phyloP scores from a whole-genome alignment of 2,888 invertebrate genomes.

The Volucella inanis region DNA sequence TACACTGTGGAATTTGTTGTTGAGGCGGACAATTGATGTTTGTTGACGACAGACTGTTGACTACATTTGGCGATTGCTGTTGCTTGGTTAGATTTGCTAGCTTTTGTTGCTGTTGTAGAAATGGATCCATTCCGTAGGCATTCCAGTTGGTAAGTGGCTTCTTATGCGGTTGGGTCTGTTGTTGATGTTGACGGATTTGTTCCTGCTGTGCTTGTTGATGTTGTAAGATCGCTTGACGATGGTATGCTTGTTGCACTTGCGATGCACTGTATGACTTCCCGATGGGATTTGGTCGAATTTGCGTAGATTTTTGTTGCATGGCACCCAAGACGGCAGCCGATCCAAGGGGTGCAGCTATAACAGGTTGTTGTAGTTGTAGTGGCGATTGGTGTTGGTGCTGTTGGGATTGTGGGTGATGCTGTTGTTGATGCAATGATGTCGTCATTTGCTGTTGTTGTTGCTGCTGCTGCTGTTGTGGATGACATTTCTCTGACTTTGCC shows the following conservation, averaged over 20 bases:
- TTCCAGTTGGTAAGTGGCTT: conserved; percentile 81
- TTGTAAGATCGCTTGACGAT: conserved; percentile 77
- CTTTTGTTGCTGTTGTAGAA: conserved; percentile 76
- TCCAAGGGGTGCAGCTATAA: conserved; percentile 66
- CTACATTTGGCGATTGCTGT: conserved; percentile 70
- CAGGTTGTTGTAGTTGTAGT: conserved; percentile 75
- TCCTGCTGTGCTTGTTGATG: conserved; percentile 77
- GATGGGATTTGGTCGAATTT: conserved; percentile 77
- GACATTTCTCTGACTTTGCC: conserved; percentile 71
- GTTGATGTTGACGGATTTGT: conserved; percentile 74
- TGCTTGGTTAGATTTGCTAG: conserved; percentile 45
- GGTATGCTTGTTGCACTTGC: conserved; percentile 80
- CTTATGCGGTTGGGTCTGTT: conserved; percentile 78
- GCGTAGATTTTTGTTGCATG: conserved; percentile 65
- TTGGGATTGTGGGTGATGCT: conserved; percentile 74
- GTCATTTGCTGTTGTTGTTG: conserved; percentile 52
- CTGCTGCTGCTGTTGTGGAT: conserved; percentile 66
- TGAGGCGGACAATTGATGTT: conserved; percentile 23
- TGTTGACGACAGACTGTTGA: conserved; percentile 50
- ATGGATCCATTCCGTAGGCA: conserved; percentile 80
- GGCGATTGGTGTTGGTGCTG: conserved; percentile 36
- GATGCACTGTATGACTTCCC: conserved; percentile 82
- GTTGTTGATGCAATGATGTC: conserved; percentile 46
- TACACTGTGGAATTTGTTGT: conserved; percentile 49
- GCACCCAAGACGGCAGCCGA: conserved; percentile 60